Evolutionary conservation across 2,888 invertebrate genomes (phyloP).

Genomic region (Drosophila silvestris): DNA sequence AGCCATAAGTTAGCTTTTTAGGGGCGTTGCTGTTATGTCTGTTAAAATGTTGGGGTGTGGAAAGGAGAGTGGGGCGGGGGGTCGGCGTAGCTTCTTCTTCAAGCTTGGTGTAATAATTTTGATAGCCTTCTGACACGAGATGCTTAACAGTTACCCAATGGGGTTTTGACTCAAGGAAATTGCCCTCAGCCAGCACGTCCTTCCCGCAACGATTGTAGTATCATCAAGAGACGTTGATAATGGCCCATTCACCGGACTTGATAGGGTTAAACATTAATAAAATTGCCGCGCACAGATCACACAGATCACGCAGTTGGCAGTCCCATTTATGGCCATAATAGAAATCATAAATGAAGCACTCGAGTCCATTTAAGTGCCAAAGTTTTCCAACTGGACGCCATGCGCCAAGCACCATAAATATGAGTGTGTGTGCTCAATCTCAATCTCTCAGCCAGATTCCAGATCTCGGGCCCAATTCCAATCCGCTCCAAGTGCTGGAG

Average conservation of each 20-base stretch:
- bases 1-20: slow-evolving; percentile 39
- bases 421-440: slow-evolving; percentile 42
- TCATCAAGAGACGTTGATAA: slow-evolving; percentile 5
- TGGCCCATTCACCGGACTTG: slow-evolving; percentile 16
- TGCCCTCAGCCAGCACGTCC: slow-evolving; percentile 35
- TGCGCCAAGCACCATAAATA: slow-evolving; percentile 49
- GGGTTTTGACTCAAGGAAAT: slow-evolving; percentile 51
- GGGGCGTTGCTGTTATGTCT: slow-evolving; percentile 50
- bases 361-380: slow-evolving; percentile 41
- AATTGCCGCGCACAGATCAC: slow-evolving; percentile 46
- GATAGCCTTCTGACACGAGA: slow-evolving; percentile 79
- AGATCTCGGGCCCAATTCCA: slow-evolving; percentile 15
- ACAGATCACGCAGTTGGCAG: slow-evolving; percentile 25
- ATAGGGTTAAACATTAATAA: slow-evolving; percentile 42
- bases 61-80: background rate
- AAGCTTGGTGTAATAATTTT: slow-evolving; percentile 70
- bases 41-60: background rate
- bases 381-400: slow-evolving; percentile 38
- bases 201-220: background rate
- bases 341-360: slow-evolving; percentile 53
- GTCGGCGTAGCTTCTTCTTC: slow-evolving; percentile 3
- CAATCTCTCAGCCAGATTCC: slow-evolving; percentile 4
- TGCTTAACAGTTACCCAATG: slow-evolving; percentile 51
- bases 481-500: slow-evolving; percentile 39
- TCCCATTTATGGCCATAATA: slow-evolving; percentile 41